A percentile compares a stretch with the other conserved stretches of the same genome.
Evolutionary conservation across 2,888 invertebrate species (phyloP).

Genomic region (Megaustenia siamemsis): DNA sequence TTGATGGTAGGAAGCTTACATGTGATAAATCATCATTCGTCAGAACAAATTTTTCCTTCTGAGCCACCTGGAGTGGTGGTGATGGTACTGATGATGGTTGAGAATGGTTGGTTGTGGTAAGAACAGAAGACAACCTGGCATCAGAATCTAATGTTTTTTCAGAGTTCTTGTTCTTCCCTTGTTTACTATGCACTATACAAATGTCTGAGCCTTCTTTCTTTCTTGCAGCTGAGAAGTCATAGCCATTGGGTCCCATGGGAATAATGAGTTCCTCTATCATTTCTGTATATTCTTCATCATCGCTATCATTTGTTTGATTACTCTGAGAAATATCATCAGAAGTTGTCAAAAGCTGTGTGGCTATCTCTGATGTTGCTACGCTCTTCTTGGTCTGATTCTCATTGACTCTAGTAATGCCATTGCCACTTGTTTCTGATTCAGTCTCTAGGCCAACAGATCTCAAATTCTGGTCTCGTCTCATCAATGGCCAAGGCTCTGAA

Average conservation of each 20-base stretch:
- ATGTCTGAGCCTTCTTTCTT: slow-evolving; percentile 49
- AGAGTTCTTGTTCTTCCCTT: neutral
- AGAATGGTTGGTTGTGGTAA: neutral
- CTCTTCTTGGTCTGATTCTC: neutral
- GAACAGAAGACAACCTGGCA: neutral
- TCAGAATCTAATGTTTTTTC: neutral
- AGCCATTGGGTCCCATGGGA: slow-evolving; percentile 56
- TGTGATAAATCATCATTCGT: slow-evolving; percentile 66
- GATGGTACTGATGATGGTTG: neutral
- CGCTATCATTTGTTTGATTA: slow-evolving; percentile 23
- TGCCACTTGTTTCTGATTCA: too few species aligned
- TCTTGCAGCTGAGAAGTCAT: slow-evolving; percentile 52
- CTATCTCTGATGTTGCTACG: slow-evolving; percentile 51
- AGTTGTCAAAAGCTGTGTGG: slow-evolving; percentile 47
- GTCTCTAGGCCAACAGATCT: neutral
- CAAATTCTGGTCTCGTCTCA: slow-evolving; percentile 4
- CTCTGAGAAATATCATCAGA: slow-evolving; percentile 32
- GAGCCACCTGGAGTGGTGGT: too few species aligned
- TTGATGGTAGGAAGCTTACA: slow-evolving; percentile 53
- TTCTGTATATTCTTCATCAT: slow-evolving; percentile 43
- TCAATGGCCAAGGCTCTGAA: slow-evolving; percentile 36
- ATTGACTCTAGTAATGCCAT: neutral
- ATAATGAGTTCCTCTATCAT: slow-evolving; percentile 57
- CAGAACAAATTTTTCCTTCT: slow-evolving; percentile 72
- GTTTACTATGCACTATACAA: neutral